These are phyloP conservation scores for Thamnophis sirtalis DNA, from an alignment of 2,113 vertebrate genomes.

Conservation along the genomic window DNA sequence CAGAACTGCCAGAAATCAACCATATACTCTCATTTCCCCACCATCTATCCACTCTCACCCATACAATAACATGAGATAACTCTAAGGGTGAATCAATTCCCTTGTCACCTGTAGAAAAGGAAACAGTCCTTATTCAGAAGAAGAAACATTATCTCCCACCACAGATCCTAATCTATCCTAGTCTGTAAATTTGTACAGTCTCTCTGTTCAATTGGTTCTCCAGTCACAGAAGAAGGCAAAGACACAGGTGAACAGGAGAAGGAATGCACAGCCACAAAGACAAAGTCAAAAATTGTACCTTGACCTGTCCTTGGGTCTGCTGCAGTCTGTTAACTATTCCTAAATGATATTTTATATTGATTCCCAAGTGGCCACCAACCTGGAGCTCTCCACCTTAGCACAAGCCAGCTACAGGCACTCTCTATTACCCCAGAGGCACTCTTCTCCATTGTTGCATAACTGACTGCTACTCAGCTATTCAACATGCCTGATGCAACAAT, in stretches of 20 bases:
- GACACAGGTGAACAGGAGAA: background rate
- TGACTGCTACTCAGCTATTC: background rate
- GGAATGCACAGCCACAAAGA: background rate
- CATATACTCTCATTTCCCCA: too few species aligned
- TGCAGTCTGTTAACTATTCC: background rate
- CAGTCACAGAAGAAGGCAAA: background rate
- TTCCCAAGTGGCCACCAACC: background rate
- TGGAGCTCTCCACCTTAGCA: background rate
- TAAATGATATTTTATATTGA: background rate
- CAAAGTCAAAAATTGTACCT: background rate
- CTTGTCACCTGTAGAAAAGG: too few species aligned
- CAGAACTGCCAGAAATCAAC: too few species aligned
- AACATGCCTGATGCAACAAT: background rate
- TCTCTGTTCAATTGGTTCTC: background rate
- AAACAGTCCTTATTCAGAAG: too few species aligned
- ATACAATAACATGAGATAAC: too few species aligned
- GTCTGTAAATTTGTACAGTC: background rate
- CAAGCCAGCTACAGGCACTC: background rate
- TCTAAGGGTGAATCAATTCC: too few species aligned
- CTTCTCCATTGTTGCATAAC: background rate
- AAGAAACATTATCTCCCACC: too few species aligned
- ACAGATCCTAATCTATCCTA: too few species aligned
- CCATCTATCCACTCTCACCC: too few species aligned
- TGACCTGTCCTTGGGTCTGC: background rate
- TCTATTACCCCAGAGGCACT: background rate